Evolutionary conservation across 1,140 invertebrate genomes (phyloP), one percentile per base, ranked within the genome.

Genomic region (Leptinotarsa undecemlineata): DNA sequence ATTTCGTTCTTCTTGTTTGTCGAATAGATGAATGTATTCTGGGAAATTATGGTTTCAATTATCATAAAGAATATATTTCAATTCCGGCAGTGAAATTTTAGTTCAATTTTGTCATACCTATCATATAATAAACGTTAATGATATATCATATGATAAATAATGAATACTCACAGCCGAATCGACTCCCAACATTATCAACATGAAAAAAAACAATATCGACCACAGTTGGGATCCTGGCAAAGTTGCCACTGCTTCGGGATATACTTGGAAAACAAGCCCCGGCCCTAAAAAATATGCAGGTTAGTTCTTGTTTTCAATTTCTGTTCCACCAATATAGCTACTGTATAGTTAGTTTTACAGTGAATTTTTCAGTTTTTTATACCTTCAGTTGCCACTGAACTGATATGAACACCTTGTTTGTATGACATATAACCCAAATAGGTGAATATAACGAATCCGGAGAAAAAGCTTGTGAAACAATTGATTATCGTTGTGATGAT

Each of bases 371-470:
- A 3, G 8, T 68, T 68, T n/a, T 75, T 86, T 87, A 33, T 33
- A 95, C 94, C 95, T 87, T 95, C 93, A 62, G 93, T 89, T 14
- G 94, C 94, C 1, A 96, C 94, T 48, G 94, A 89, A 66, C 92
- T 91, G 62, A 96, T 92, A n/a, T 90, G 89, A 61, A 93, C 94
- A 47, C 92, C 90, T 83, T 95, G 92, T 64, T 93, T 91, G 80
- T 94, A 87, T 0, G 95, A 94, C 95, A 97, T 97, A 84, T 96
- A 96, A 3, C 95, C 95, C 13, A 96, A 88, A 74, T 97, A 96
- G 2, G 96, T 95, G 85, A 98, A 98, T 79, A 98, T 98, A 3
- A 98, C 96, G 84, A 98, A 98, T 3, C 96, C 96, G 2, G 96
- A 95, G 72, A 98, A 89, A 86, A 98, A 97, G 81, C 95, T 97